Conservation (phyloP, 1,140 invertebrate species). For the Diuraphis noxia region DNA sequence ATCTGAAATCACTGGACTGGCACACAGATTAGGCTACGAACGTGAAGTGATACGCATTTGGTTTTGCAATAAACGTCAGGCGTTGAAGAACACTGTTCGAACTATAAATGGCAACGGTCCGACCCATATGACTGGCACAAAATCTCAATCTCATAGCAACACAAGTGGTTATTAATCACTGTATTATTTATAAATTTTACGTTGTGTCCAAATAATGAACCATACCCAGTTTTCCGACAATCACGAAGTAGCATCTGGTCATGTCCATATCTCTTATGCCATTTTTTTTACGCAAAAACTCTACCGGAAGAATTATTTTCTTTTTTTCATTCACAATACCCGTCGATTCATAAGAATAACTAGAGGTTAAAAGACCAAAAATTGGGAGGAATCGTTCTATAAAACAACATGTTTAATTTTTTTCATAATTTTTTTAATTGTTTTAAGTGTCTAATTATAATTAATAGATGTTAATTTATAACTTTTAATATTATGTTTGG, state of each 20-base stretch:
- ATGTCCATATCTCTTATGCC: too few species aligned
- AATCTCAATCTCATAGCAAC: conserved; percentile 32
- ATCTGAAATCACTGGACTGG: conserved; percentile 92
- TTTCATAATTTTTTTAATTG: conserved; percentile 4
- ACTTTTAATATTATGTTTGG: neutral
- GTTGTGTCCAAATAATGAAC: neutral
- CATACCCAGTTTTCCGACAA: conserved; percentile 16
- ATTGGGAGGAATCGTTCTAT: neutral
- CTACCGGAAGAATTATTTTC: neutral
- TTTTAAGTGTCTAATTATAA: neutral
- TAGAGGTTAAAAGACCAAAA: conserved; percentile 26
- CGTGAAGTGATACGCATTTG: conserved; percentile 97
- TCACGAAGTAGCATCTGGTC: neutral
- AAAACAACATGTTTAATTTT: conserved; percentile 4
- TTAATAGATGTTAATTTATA: conserved; percentile 1
- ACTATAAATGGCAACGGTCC: conserved; percentile 13
- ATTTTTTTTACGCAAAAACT: neutral
- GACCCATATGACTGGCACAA: neutral
- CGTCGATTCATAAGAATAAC: neutral
- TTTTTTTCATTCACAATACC: neutral
- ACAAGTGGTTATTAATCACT: conserved; percentile 2
- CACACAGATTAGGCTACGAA: conserved; percentile 93
- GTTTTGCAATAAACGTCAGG: conserved; percentile 99
- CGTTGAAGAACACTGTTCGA: conserved; percentile 87
- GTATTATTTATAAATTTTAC: neutral